Base-by-base conservation (phyloP, 1,140 invertebrate species). In the Diorhabda elongata region DNA sequence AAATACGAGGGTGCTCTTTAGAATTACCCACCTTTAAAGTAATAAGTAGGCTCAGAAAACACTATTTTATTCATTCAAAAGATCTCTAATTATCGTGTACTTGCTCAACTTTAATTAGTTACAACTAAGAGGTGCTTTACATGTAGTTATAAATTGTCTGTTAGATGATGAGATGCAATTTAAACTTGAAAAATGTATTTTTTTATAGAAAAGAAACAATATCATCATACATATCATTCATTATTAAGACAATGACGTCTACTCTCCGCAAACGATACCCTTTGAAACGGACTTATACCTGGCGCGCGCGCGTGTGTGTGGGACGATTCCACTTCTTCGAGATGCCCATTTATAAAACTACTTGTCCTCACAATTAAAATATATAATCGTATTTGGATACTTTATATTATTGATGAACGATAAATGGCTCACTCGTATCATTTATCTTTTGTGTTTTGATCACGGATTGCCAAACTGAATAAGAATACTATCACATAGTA, bases 321-420 rank as follows among this genome's bases (percentile, higher is more conserved):
- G 75, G 74, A 70, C 66, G 69, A 72, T 65, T 67, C 70, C 47
- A 52, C 67, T 71, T 72, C 75, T 69, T 57, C 66, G 69, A 67
- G 71, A 72, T 71, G 69, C 75, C 76, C 79, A 81, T 81, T 81
- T 79, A 80, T 80, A 77, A 77, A 72, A 76, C 75, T 78, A 75
- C 77, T 77, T 81, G 79, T 81, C 79, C 75, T 71, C 77, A 81
- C 79, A 81, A 81, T 81, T 81, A 80, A 81, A 81, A 81, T 81
- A 81, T 81, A 80, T 78, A 80, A 79, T 80, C 77, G 76, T 70
- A 76, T 79, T 78, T 75, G 73, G 76, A 77, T 78, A 78, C 79
- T 79, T 79, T 79, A 79, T 80, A 78, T 77, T 77, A 79, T 80
- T 78, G 79, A 79, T 79, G 67, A 74, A 74, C 74, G 72, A 80